Evolutionary conservation across 2,113 vertebrate genomes (phyloP).

Genomic region (Gavia stellata): DNA sequence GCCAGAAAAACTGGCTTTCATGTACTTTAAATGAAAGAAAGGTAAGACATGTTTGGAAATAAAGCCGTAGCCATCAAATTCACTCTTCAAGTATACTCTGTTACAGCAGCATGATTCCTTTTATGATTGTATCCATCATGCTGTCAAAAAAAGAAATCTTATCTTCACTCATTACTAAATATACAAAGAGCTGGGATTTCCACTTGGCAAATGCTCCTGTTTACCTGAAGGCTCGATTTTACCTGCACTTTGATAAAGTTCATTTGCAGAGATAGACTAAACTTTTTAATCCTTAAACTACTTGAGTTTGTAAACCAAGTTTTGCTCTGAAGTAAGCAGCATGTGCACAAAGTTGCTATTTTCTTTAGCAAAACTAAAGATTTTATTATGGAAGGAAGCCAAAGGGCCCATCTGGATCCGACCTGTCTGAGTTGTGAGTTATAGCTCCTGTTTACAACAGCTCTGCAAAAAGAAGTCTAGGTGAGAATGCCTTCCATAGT

Average conservation of each 20-base stretch:
- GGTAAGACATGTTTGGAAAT: neutral
- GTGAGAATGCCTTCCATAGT: neutral
- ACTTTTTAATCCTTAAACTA: constrained; percentile 26
- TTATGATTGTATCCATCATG: constrained; percentile 60
- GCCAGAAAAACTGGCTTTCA: constrained; percentile 32
- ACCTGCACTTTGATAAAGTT: constrained; percentile 65
- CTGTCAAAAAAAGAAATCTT: constrained; percentile 70
- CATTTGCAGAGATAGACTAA: constrained; percentile 38
- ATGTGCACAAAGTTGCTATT: neutral
- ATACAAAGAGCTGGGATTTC: constrained; percentile 71
- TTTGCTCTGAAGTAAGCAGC: neutral
- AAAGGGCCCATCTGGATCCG: constrained; percentile 21
- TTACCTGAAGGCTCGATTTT: constrained; percentile 66
- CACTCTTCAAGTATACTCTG: constrained; percentile 17
- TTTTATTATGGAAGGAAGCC: neutral
- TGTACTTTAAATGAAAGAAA: constrained; percentile 36
- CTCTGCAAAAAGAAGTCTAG: neutral
- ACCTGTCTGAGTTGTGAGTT: constrained; percentile 14
- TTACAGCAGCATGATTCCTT: constrained; percentile 27
- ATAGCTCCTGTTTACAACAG: constrained; percentile 23
- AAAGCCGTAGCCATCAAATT: neutral
- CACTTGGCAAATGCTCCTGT: constrained; percentile 67
- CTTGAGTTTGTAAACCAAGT: neutral
- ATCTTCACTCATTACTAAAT: constrained; percentile 66
- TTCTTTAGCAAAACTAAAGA: neutral